phyloP scores from a whole-genome alignment of 2,888 invertebrate species.

The Hypomecis atomaria region DNA sequence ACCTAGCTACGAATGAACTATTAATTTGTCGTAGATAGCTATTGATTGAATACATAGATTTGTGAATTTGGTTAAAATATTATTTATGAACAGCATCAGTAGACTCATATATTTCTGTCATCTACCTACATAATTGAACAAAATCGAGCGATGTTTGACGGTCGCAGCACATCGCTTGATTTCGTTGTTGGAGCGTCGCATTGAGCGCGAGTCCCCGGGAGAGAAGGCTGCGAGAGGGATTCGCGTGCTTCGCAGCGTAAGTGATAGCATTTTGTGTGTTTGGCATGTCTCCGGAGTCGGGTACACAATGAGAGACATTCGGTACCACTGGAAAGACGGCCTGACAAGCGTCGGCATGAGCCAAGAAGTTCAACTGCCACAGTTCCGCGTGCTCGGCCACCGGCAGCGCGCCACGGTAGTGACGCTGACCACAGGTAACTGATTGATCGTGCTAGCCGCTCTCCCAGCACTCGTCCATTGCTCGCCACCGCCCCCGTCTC shows the following conservation, averaged over 20 bases:
- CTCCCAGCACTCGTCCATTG: constrained; percentile 75
- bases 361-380: constrained; percentile 97
- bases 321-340: constrained; percentile 98
- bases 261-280: constrained; percentile 85
- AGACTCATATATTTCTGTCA: constrained; percentile 74
- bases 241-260: constrained; percentile 80
- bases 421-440: constrained; percentile 97
- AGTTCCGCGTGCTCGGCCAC: constrained; percentile 98
- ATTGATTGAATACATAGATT: constrained; percentile 12
- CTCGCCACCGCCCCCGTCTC: constrained; percentile 80
- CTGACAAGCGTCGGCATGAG: constrained; percentile 97
- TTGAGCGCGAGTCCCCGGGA: constrained; percentile 57
- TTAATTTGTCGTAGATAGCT: constrained; percentile 10
- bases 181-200: constrained; percentile 59
- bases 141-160: constrained; percentile 48
- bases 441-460: constrained; percentile 71
- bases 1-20: background rate
- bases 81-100: constrained; percentile 49
- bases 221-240: constrained; percentile 61
- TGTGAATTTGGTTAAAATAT: constrained; percentile 36
- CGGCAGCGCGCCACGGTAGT: constrained; percentile 97
- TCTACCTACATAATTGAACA: constrained; percentile 54
- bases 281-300: constrained; percentile 91
- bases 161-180: constrained; percentile 47
- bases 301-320: constrained; percentile 99